Evolutionary conservation across 2,797 vertebrate genomes (phyloP).

Genomic region (Smutsia temminckii): DNA sequence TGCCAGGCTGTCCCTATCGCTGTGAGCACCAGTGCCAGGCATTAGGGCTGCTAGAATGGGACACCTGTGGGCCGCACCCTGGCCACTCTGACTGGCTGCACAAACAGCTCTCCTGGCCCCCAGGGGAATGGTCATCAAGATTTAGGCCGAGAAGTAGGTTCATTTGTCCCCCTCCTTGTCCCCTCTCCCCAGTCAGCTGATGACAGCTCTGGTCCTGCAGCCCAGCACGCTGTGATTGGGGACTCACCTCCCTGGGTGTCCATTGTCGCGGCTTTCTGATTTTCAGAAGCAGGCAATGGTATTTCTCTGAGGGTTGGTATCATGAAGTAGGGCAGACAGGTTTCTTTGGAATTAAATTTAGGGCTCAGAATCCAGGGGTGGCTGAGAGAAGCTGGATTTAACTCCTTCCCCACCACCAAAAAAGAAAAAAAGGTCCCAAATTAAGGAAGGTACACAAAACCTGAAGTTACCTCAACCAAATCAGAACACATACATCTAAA

Average conservation of each 20-base stretch:
- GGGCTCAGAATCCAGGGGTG: slow-evolving; percentile 49
- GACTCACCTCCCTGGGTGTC: neutral
- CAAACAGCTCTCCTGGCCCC: neutral
- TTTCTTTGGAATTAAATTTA: slow-evolving; percentile 70
- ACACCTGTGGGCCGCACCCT: slow-evolving; percentile 51
- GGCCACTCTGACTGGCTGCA: slow-evolving; percentile 23
- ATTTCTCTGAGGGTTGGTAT: neutral
- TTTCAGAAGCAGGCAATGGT: slow-evolving; percentile 1
- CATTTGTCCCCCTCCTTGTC: slow-evolving; percentile 29
- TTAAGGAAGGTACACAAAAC: slow-evolving; percentile 30
- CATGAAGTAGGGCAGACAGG: slow-evolving; percentile 59
- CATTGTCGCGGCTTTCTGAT: neutral
- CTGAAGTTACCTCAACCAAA: slow-evolving; percentile 42
- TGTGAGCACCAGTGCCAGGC: neutral
- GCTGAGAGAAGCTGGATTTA: slow-evolving; percentile 58
- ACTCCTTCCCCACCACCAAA: slow-evolving; percentile 32
- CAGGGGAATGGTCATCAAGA: slow-evolving; percentile 29
- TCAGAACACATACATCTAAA: slow-evolving; percentile 62
- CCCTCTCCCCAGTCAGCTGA: slow-evolving; percentile 59
- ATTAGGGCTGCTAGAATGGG: slow-evolving; percentile 28
- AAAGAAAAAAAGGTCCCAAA: slow-evolving; percentile 53
- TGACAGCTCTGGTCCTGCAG: neutral
- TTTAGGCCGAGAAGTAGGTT: slow-evolving; percentile 52
- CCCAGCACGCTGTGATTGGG: neutral
- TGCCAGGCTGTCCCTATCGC: slow-evolving; percentile 15